Base-by-base conservation (phyloP, 1,140 invertebrate species). In the Heliconius himera region DNA sequence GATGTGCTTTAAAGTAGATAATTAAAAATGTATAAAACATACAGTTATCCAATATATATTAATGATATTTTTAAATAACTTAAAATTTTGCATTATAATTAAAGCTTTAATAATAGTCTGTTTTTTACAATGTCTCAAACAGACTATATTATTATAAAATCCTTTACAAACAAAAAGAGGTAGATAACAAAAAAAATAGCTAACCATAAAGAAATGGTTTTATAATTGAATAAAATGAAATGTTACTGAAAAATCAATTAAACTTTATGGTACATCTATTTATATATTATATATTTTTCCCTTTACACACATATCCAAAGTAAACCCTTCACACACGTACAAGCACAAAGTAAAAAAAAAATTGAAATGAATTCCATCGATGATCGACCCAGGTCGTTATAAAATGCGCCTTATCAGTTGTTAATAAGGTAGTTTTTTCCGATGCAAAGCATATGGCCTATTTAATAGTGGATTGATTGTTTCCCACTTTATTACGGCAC, bases 331-430 rank as follows among this genome's bases (percentile, higher is more conserved):
- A 56, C 51, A 60, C 54, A 36, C 54, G 36, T 56, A 8, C 56
- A 26, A 26, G 6, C 29, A 29, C 3, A 26, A 60, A 26, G n/a
- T 16, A 26, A 66, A 60, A 29, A n/a, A n/a, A 13, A 13, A 29
- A 9, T 49, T 49, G 74, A n/a, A 56, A 54, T 36, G 18, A 9
- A 74, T 11, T n/a, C 33, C 74, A 74, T 79, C n/a, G 41, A 79
- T 70, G 22, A 66, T n/a, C 22, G 72, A 79, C 73, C 78, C 36
- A 73, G 22, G 26, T 74, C 38, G 8, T 74, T 78, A 22, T 73
- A 71, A 79, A 74, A 73, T 73, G 70, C 26, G 54, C 79, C 79
- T 80, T 80, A 80, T 80, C 29, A 22, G 79, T 73, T 66, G 22
- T 9, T 11, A 36, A 80, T 80, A 80, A 80, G 79, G 79, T 80